Base-by-base conservation (phyloP, 2,113 vertebrate species). In the Hepsetus odoe region DNA sequence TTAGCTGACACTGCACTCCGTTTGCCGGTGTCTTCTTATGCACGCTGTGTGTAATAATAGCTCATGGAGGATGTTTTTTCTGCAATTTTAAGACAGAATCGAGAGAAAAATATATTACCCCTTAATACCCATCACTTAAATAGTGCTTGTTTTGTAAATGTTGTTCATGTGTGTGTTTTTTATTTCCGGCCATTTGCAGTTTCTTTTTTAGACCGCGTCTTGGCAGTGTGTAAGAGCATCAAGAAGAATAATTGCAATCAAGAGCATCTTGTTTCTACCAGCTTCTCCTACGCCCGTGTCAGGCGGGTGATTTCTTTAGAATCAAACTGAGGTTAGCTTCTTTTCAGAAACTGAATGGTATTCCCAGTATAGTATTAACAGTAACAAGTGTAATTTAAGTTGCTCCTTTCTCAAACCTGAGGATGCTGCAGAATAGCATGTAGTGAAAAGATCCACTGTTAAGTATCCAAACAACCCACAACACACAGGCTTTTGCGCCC, bases 21-120 rank as follows among this genome's bases (percentile, higher is more conserved):
- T 44, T 30, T 30, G 13, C 46, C 20, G 18, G 22, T 55, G 42
- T 44, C 51, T 68, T 28, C 49, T 20, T 68, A 11, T 32, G 28
- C 18, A 8, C 5, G 18, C 59, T 35, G 59, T 26, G 30, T 8
- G 33, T 56, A 67, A 67, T 76, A 76, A 67, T 30, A 56, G 74
- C 49, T 13, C 16, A 38, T 16, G 24, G 26, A 38, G 46, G 33
- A 20, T 67, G 53, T 33, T 0, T 26, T 55, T 55, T 55, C 2
- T 10, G 9, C 24, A 8, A 9, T 55, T 55, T 49, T 49, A 49
- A 49, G 42, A 24, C n/a, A 65, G 7, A 14, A 22, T 46, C 16
- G 33, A 55, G 55, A 70, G 35, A 72, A n/a, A 7, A 24, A 38
- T 35, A 22, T 9, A 24, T 55, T 62, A 32, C 6, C 33, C 28